Base-by-base conservation (phyloP, 2,113 vertebrate species). In the Tetrax tetrax region DNA sequence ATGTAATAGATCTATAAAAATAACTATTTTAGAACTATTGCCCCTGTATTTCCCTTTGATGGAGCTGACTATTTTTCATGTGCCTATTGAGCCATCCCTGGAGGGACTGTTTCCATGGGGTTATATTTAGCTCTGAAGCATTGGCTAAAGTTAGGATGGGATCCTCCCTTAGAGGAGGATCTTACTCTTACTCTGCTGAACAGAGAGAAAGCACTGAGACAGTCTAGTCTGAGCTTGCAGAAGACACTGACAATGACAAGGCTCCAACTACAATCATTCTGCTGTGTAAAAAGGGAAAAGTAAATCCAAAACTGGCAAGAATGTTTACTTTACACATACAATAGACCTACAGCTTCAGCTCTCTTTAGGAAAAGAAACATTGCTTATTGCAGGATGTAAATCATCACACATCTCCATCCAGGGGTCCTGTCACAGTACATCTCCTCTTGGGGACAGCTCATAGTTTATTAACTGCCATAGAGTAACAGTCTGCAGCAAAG, bases 91-190 rank as follows among this genome's bases (percentile, higher is more conserved):
- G 53, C 63, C 83, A 65, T 45, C 56, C 71, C 27, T 83, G 66
- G 38, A 89, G 38, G 35, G 31, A 35, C 25, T 60, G 74, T 88
- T 95, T 90, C 50, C 6, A 14, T 37, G 41, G 64, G 22, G 9
- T 57, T 96, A 61, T 76, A 82, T 87, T 95, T 88, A 82, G 65
- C 79, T 88, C 60, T 87, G 53, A 92, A 95, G 41, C 41, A 72
- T 59, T 89, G 22, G 17, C 29, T 96, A 59, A 92, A 53, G 25
- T 87, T 70, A 83, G 60, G 71, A 91, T 38, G 38, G 27, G 45
- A 74, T 84, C 66, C 60, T 76, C 47, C 66, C 48, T 50, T 20
- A 45, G 59, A 51, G 31, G 6, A 88, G 37, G 33, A 87, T 65
- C 48, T 64, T 87, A 29, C 51, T 56, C 77, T 70, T 56, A 51